Conservation (phyloP, 2,888 invertebrate species). For the Galerucella nymphaeae region DNA sequence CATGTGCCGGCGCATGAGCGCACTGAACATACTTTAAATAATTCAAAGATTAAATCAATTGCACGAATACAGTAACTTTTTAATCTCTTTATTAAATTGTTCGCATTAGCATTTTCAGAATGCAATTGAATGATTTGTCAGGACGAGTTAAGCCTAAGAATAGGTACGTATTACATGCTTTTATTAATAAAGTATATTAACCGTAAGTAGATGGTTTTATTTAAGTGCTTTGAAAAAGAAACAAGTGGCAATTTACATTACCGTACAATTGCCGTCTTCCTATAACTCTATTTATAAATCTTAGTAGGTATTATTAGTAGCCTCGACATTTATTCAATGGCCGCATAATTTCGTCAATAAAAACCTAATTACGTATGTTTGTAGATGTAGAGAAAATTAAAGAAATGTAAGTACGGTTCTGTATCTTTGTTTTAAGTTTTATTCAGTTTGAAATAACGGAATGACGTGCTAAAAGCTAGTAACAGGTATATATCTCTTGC, state of each 20-base stretch:
- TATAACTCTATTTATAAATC: slow-evolving; percentile 32
- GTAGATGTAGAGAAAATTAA: no score
- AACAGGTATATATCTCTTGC: not conserved
- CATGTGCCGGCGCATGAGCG: no score
- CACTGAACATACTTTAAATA: no score
- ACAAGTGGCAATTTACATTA: slow-evolving; percentile 39
- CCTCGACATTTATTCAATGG: not conserved
- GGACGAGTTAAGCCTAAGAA: not conserved
- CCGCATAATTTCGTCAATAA: no score
- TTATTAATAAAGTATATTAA: slow-evolving; percentile 12
- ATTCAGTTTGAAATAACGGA: not conserved
- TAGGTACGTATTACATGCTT: not conserved
- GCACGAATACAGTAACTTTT: no score
- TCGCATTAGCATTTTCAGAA: not conserved
- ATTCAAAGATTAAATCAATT: no score
- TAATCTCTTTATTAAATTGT: no score
- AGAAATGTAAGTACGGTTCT: no score
- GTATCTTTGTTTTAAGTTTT: not conserved
- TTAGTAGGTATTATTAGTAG: not conserved
- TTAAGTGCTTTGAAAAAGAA: slow-evolving; percentile 28
- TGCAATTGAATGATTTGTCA: slow-evolving; percentile 8
- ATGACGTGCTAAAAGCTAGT: not conserved
- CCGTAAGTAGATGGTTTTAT: slow-evolving; percentile 34
- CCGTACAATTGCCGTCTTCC: slow-evolving; percentile 45
- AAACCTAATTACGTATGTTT: no score